phyloP scores from a whole-genome alignment of 2,113 vertebrate species.

The Paralichthys olivaceus region DNA sequence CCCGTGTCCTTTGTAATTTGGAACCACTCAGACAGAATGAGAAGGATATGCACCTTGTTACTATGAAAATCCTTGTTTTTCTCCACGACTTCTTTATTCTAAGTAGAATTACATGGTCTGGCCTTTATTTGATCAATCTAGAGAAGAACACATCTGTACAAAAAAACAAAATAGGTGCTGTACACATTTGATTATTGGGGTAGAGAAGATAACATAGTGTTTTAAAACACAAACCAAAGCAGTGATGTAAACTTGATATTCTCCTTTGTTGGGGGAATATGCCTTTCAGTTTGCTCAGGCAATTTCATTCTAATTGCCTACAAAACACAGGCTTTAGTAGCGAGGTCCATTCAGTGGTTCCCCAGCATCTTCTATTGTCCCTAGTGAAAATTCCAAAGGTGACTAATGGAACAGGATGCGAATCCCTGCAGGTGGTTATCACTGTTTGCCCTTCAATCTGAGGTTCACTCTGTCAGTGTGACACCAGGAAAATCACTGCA shows the following conservation, averaged over 20 bases:
- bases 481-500: conserved; percentile 59
- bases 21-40: conserved; percentile 32
- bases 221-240: conserved; percentile 42
- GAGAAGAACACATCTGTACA: conserved; percentile 40
- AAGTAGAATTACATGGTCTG: conserved; percentile 37
- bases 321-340: conserved; percentile 67
- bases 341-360: conserved; percentile 45
- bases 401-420: conserved; percentile 62
- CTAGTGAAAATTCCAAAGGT: conserved; percentile 71
- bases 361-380: conserved; percentile 50
- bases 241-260: conserved; percentile 54
- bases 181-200: conserved; percentile 30
- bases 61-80: conserved; percentile 29
- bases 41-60: conserved; percentile 32
- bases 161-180: conserved; percentile 23
- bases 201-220: conserved; percentile 28
- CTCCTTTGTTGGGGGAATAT: conserved; percentile 61
- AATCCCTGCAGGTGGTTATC: conserved; percentile 72
- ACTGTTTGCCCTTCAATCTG: conserved; percentile 71
- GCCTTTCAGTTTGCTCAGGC: conserved; percentile 62
- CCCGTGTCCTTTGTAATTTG: conserved; percentile 56
- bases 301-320: conserved; percentile 76
- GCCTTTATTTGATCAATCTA: conserved; percentile 51
- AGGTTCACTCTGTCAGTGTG: conserved; percentile 49
- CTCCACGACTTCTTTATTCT: conserved; percentile 19